These are phyloP conservation scores for Melanostoma scalare DNA, from an alignment of 2,888 invertebrate genomes.

Conservation along the genomic window DNA sequence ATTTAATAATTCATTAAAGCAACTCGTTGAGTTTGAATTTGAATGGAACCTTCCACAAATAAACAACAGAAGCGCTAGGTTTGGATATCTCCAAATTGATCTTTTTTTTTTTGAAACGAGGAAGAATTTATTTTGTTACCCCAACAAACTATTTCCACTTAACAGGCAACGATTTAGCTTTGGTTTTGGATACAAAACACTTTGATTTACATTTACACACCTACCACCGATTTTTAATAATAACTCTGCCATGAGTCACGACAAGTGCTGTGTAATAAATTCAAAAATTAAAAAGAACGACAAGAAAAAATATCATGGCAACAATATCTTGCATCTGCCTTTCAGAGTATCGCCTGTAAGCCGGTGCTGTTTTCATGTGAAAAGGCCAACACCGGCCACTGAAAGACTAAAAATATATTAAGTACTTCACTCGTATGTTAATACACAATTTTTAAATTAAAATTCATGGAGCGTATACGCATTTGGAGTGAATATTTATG, in stretches of 20 bases:
- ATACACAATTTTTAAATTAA: slow-evolving; percentile 16
- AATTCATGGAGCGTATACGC: slow-evolving; percentile 49
- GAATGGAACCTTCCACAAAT: neutral
- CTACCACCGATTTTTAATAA: slow-evolving; percentile 19
- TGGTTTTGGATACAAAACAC: slow-evolving; percentile 23
- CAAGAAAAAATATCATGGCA: slow-evolving; percentile 37
- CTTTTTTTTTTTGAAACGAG: slow-evolving; percentile 16
- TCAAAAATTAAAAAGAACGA: slow-evolving; percentile 7
- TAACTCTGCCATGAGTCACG: slow-evolving; percentile 52
- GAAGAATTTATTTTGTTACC: slow-evolving; percentile 32
- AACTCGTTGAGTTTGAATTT: slow-evolving; percentile 1
- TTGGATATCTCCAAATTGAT: slow-evolving; percentile 44
- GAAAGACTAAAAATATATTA: slow-evolving; percentile 14
- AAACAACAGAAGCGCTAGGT: neutral
- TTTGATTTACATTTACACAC: slow-evolving; percentile 50
- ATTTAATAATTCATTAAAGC: slow-evolving; percentile 33
- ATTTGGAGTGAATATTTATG: slow-evolving; percentile 53
- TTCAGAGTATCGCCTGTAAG: neutral
- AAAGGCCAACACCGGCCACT: slow-evolving; percentile 35
- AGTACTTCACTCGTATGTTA: neutral
- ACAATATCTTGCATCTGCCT: slow-evolving; percentile 31
- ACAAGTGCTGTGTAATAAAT: slow-evolving; percentile 27
- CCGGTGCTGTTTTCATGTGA: slow-evolving; percentile 17
- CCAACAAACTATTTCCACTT: neutral
- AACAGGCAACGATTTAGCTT: neutral